phyloP scores from a whole-genome alignment of 2,888 invertebrate genomes.

The Stenchaetothrips biformis region DNA sequence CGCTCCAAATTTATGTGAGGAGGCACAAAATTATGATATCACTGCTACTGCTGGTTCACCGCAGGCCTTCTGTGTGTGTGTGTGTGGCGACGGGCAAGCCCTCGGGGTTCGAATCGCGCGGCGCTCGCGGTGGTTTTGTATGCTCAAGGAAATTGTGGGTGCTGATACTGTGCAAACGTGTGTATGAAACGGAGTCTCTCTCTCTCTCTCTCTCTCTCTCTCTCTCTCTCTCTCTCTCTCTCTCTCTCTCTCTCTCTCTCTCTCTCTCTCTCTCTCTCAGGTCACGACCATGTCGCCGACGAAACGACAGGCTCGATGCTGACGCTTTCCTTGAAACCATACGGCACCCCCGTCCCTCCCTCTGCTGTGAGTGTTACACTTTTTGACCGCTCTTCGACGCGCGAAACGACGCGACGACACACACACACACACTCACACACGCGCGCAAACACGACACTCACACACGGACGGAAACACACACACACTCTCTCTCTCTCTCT shows the following conservation, averaged over 20 bases:
- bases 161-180: background rate
- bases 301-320: no score
- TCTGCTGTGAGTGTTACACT: no score
- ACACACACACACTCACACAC: no score
- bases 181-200: background rate
- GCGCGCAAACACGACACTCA: background rate
- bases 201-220: background rate
- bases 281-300: no score
- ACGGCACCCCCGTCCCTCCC: no score
- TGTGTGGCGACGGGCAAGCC: background rate
- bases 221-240: no score
- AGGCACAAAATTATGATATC: constrained; percentile 25
- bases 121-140: background rate
- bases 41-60: background rate
- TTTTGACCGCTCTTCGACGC: no score
- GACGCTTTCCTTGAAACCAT: no score
- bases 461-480: background rate
- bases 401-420: no score
- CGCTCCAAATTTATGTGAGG: constrained; percentile 23
- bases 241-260: no score
- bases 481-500: background rate
- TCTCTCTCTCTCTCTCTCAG: no score
- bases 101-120: background rate
- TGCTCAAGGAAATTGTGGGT: background rate
- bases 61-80: background rate